Percentiles rank a stretch among this genome's conserved stretches.
These are phyloP conservation scores for Amiota mariae DNA, from an alignment of 2,888 invertebrate genomes.

Conservation along the genomic window DNA sequence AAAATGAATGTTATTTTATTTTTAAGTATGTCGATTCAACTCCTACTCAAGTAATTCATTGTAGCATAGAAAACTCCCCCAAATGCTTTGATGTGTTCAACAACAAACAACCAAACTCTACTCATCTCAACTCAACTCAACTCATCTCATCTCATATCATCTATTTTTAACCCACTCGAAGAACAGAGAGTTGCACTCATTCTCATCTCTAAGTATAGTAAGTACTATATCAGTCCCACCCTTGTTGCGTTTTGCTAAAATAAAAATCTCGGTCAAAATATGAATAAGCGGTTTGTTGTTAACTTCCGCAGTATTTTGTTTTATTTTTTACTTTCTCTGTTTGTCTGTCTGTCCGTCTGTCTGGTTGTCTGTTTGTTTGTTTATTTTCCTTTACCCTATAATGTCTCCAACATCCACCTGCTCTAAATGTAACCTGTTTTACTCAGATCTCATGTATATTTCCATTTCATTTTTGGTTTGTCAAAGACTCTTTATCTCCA, in stretches of 20 bases:
- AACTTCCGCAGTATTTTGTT: slow-evolving; percentile 1
- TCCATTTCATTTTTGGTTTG: slow-evolving; percentile 21
- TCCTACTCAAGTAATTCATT: not conserved
- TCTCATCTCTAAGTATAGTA: slow-evolving; percentile 35
- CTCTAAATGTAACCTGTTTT: not conserved
- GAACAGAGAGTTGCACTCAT: not conserved
- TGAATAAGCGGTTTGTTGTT: slow-evolving; percentile 22
- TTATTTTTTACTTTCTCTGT: not conserved
- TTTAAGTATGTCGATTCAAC: slow-evolving; percentile 52
- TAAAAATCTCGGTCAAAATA: slow-evolving; percentile 34
- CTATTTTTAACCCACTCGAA: slow-evolving; percentile 27
- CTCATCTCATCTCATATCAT: not conserved
- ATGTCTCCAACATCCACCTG: not conserved
- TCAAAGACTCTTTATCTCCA: slow-evolving; percentile 3
- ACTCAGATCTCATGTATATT: not conserved
- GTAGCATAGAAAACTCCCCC: slow-evolving; percentile 3
- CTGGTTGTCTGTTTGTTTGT: not conserved
- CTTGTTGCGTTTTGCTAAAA: slow-evolving; percentile 26
- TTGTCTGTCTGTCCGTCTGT: slow-evolving; percentile 3
- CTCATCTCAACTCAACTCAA: slow-evolving; percentile 3
- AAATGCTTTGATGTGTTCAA: slow-evolving; percentile 16
- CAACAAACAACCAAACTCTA: not conserved
- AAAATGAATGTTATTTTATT: slow-evolving; percentile 50
- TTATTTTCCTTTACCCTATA: slow-evolving; percentile 11
- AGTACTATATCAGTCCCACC: slow-evolving; percentile 28